Evolutionary conservation across 2,888 invertebrate species (phyloP).

Genomic region (Eupithecia insigniata): DNA sequence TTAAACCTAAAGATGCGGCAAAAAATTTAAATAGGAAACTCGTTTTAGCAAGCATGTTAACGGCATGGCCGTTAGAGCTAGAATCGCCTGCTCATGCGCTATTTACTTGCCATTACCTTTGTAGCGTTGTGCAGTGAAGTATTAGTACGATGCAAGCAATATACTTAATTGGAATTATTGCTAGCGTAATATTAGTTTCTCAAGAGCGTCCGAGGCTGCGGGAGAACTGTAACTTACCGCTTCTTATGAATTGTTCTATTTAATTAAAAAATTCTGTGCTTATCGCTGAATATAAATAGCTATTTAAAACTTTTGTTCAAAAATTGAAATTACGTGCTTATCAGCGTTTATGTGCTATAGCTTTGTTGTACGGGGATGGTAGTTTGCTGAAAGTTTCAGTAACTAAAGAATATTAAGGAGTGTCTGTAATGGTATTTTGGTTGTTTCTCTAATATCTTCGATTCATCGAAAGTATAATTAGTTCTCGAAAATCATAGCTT

Average conservation of each 20-base stretch:
- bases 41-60: constrained; percentile 36
- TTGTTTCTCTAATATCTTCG: not conserved
- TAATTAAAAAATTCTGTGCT: constrained; percentile 58
- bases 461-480: too few species aligned
- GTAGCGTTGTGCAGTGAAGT: constrained; percentile 32
- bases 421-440: not conserved
- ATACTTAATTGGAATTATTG: constrained; percentile 34
- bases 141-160: constrained; percentile 35
- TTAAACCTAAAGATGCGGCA: constrained; percentile 13
- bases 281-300: constrained; percentile 53
- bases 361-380: not conserved
- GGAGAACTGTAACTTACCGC: constrained; percentile 48
- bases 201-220: constrained; percentile 44
- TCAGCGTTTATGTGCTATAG: constrained; percentile 6
- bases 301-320: constrained; percentile 37
- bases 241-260: constrained; percentile 58
- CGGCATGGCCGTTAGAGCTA: constrained; percentile 34
- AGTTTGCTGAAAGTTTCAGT: not conserved
- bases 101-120: constrained; percentile 43
- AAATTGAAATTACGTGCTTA: constrained; percentile 33
- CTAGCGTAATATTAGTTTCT: constrained; percentile 32
- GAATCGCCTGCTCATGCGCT: constrained; percentile 39
- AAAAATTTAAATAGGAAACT: constrained; percentile 31
- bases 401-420: not conserved
- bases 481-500: too few species aligned